These are phyloP conservation scores for Pseudomyrmex cubaensis DNA, from an alignment of 1,140 invertebrate species.

Conservation along the genomic window DNA sequence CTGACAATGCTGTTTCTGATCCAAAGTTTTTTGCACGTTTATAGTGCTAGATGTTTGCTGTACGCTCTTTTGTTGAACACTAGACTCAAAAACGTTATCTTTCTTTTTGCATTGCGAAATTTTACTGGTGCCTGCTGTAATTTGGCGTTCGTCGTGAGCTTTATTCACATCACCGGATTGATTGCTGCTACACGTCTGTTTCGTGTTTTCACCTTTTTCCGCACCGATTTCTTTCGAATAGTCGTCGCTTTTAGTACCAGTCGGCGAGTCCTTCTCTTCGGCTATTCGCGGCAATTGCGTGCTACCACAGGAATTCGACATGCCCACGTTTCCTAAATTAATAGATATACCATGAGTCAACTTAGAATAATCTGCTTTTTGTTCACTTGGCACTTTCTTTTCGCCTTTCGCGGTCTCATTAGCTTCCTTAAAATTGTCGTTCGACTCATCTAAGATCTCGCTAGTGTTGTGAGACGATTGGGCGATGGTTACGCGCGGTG, in stretches of 20 bases:
- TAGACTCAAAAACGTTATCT: not conserved
- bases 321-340: constrained; percentile 80
- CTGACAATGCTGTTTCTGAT: constrained; percentile 37
- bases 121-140: not conserved
- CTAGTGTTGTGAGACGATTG: constrained; percentile 72
- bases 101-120: constrained; percentile 12
- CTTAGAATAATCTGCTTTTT: constrained; percentile 80
- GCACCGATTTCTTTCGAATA: constrained; percentile 66
- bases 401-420: constrained; percentile 72
- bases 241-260: constrained; percentile 84
- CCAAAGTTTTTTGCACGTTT: constrained; percentile 15
- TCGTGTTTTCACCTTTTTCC: constrained; percentile 40
- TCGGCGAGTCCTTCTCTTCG: constrained; percentile 94
- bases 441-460: constrained; percentile 73
- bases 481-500: constrained; percentile 82
- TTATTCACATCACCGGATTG: not conserved
- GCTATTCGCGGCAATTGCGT: constrained; percentile 89
- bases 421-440: constrained; percentile 72
- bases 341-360: constrained; percentile 82
- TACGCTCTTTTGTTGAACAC: not conserved
- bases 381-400: constrained; percentile 74
- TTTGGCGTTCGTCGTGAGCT: not conserved
- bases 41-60: not conserved
- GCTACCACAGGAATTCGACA: constrained; percentile 79
- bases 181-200: constrained; percentile 2